Evolutionary conservation across 2,888 invertebrate species (phyloP).

Genomic region (Oasisia sp.): DNA sequence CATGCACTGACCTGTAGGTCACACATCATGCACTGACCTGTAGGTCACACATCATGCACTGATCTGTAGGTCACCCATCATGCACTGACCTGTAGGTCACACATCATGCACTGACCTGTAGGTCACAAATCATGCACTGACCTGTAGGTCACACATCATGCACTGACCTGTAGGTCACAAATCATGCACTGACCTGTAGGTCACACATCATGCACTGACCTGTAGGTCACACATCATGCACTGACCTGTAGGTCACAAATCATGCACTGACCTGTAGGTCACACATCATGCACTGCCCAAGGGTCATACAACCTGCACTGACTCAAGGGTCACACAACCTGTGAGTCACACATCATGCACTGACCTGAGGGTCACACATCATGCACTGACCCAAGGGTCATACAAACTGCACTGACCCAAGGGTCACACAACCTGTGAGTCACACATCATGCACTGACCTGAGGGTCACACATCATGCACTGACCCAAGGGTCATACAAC

Average conservation of each 20-base stretch:
- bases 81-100: not conserved
- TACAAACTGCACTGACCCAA: constrained; percentile 25
- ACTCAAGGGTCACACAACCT: constrained; percentile 23
- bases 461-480: too few species aligned
- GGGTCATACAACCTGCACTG: not conserved
- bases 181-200: not conserved
- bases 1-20: constrained; percentile 25
- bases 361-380: constrained; percentile 27
- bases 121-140: not conserved
- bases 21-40: not conserved
- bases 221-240: not conserved
- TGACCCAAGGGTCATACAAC: too few species aligned
- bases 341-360: not conserved
- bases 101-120: constrained; percentile 25
- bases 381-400: not conserved
- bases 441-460: too few species aligned
- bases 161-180: constrained; percentile 25
- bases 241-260: not conserved
- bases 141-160: not conserved
- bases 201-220: constrained; percentile 22
- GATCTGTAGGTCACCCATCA: constrained; percentile 22
- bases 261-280: constrained; percentile 25
- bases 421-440: too few species aligned
- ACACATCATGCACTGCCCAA: not conserved
- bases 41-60: not conserved